A percentile compares a stretch with the other conserved stretches of the same genome.
These are phyloP conservation scores for Takifugu flavidus DNA, from an alignment of 2,113 vertebrate genomes.

Conservation along the genomic window DNA sequence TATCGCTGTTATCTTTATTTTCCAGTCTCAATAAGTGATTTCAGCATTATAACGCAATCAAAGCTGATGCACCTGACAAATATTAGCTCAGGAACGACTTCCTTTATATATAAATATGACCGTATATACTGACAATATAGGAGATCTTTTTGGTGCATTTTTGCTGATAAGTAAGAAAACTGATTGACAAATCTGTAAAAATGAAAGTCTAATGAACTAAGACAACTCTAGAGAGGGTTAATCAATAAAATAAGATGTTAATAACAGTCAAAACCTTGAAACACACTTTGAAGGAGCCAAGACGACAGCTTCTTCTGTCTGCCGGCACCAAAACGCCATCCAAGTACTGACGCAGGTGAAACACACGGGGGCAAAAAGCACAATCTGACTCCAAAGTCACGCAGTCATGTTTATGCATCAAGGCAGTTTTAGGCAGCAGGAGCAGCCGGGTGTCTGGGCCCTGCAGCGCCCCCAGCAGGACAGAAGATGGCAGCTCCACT, in stretches of 20 bases:
- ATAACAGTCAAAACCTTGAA: background rate
- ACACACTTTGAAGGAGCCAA: background rate
- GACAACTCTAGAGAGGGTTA: background rate
- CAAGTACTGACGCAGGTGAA: background rate
- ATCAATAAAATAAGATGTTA: background rate
- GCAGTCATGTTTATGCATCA: background rate
- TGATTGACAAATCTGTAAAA: background rate
- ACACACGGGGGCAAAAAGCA: slow-evolving; percentile 19
- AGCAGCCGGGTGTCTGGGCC: no score
- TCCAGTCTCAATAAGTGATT: no score
- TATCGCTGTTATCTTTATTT: no score
- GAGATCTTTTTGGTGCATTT: no score
- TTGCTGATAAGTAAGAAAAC: background rate
- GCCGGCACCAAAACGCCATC: background rate
- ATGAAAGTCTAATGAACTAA: background rate
- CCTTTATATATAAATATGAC: no score
- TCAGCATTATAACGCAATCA: no score
- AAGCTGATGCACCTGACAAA: slow-evolving; percentile 21
- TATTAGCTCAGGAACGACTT: background rate
- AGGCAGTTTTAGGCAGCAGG: no score
- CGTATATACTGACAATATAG: no score
- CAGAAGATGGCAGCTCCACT: no score
- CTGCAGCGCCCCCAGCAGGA: no score
- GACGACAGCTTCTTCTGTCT: background rate
- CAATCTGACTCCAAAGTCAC: slow-evolving; percentile 27